Evolutionary conservation across 2,888 invertebrate genomes (phyloP).

Genomic region (Philaethria dido): DNA sequence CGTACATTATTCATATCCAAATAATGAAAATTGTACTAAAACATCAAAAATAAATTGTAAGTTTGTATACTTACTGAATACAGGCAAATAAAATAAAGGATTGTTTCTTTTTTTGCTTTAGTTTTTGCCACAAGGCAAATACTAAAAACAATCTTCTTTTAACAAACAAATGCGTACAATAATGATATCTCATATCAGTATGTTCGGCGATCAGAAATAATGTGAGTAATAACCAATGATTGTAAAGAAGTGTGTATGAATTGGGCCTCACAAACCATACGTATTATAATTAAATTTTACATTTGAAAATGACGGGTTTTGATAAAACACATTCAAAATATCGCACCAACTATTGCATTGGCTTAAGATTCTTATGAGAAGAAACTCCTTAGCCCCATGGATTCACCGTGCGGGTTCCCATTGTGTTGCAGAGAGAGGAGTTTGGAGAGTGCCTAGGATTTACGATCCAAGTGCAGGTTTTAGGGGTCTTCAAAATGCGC

Average conservation of each 20-base stretch:
- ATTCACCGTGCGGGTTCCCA: too few relatives aligned
- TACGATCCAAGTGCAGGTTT: too few relatives aligned
- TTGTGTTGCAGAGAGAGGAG: too few relatives aligned
- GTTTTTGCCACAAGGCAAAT: background rate
- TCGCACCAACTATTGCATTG: background rate
- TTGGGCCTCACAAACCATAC: background rate
- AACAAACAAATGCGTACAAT: background rate
- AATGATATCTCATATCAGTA: background rate
- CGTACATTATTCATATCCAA: too few relatives aligned
- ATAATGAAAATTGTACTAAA: too few relatives aligned
- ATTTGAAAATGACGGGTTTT: conserved; percentile 36
- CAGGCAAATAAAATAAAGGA: too few relatives aligned
- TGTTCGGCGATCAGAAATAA: background rate
- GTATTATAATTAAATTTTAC: conserved; percentile 38
- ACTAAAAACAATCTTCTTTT: background rate
- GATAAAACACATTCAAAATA: background rate
- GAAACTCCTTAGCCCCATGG: too few relatives aligned
- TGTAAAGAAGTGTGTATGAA: background rate
- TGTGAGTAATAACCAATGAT: conserved; percentile 3
- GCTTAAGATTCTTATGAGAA: background rate
- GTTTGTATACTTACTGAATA: too few relatives aligned
- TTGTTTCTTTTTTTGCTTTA: too few relatives aligned
- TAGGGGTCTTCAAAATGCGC: too few relatives aligned
- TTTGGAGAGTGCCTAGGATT: too few relatives aligned
- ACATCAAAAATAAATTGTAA: too few relatives aligned